These are phyloP conservation scores for Acronicta aceris DNA, from an alignment of 2,888 invertebrate species.

Conservation along the genomic window DNA sequence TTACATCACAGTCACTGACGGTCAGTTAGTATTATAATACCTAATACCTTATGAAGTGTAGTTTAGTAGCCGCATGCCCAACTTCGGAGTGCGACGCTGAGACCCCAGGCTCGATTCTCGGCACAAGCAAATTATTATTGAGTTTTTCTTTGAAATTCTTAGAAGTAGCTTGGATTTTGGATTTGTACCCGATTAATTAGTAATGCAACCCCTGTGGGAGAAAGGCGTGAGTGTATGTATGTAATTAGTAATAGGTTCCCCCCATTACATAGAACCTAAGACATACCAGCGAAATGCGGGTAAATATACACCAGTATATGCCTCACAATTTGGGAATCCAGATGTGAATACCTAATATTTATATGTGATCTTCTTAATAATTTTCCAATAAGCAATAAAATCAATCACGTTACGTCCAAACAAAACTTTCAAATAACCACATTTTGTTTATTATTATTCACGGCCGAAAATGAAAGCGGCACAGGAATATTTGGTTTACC, in stretches of 20 bases:
- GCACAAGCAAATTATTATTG: no score
- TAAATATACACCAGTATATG: background rate
- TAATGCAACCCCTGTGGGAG: no score
- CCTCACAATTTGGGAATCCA: background rate
- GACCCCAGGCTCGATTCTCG: no score
- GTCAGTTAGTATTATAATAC: background rate
- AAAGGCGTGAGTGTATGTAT: no score
- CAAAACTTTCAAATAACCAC: slow-evolving; percentile 74
- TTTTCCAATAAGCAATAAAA: slow-evolving; percentile 74
- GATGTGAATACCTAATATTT: background rate
- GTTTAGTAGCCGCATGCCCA: no score
- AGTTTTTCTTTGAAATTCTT: no score
- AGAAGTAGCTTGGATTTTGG: no score
- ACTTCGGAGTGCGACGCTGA: no score
- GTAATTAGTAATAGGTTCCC: no score
- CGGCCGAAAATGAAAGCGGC: slow-evolving; percentile 81
- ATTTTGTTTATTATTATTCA: slow-evolving; percentile 80
- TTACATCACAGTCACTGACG: slow-evolving; percentile 3
- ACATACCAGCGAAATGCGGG: no score
- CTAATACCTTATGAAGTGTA: background rate
- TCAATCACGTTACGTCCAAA: slow-evolving; percentile 78
- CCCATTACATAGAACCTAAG: no score
- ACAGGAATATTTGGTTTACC: slow-evolving; percentile 79
- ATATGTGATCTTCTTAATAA: slow-evolving; percentile 44
- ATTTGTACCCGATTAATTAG: no score